Percentiles rank a stretch among this genome's conserved stretches.
These are phyloP conservation scores for Babyrousa celebensis DNA, from an alignment of 2,797 vertebrate genomes.

Conservation along the genomic window DNA sequence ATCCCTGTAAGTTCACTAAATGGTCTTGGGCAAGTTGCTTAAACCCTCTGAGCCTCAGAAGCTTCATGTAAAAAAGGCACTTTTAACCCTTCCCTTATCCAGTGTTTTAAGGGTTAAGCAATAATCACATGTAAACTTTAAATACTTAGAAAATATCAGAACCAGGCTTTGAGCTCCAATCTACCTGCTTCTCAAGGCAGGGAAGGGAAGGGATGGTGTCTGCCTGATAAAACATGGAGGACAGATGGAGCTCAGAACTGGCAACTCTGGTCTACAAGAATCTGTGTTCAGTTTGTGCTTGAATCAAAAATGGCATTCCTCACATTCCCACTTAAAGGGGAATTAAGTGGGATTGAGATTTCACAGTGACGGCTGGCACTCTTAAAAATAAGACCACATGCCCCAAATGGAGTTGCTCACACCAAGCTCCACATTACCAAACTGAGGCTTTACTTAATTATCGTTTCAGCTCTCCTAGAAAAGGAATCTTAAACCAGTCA, in stretches of 20 bases:
- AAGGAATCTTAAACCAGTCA: not conserved
- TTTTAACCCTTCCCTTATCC: not conserved
- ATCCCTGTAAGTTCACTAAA: not conserved
- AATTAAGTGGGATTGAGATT: not conserved
- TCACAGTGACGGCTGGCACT: not conserved
- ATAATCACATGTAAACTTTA: not conserved
- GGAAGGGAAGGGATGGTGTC: not conserved
- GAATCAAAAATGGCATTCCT: not conserved
- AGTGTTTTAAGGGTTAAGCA: not conserved
- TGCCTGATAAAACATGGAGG: not conserved
- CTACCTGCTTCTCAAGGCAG: not conserved
- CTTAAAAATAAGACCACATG: not conserved
- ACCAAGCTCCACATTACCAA: not conserved
- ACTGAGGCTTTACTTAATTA: not conserved
- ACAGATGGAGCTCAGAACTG: not conserved
- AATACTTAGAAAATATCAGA: conserved; percentile 1
- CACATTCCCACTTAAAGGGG: not conserved
- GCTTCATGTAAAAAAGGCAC: conserved; percentile 3
- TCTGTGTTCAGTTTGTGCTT: not conserved
- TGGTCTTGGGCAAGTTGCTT: not conserved
- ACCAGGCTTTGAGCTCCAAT: not conserved
- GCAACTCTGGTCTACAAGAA: not conserved
- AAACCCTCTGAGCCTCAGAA: not conserved
- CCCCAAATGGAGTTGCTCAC: not conserved
- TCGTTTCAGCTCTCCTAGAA: not conserved